phyloP scores from a whole-genome alignment of 2,888 invertebrate species.

The Subacronicta megacephala region DNA sequence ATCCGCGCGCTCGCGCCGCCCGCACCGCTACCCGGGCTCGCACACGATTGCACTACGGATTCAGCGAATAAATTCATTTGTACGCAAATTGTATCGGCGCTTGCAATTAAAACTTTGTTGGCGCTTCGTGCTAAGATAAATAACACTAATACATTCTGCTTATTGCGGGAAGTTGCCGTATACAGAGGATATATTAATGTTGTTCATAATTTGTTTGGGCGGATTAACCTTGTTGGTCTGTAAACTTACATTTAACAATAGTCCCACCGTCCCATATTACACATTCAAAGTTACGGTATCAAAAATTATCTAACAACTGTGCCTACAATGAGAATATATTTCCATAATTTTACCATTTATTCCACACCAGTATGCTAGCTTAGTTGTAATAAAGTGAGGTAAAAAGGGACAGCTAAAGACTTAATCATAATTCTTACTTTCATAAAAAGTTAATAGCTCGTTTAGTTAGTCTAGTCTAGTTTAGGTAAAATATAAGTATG shows the following conservation, averaged over 20 bases:
- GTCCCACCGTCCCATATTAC: constrained; percentile 76
- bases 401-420: neutral
- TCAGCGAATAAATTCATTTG: constrained; percentile 89
- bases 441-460: too few species aligned
- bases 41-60: constrained; percentile 85
- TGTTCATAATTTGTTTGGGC: constrained; percentile 88
- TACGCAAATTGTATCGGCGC: constrained; percentile 90
- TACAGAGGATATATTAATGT: constrained; percentile 88
- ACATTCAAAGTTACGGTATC: constrained; percentile 62
- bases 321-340: constrained; percentile 38
- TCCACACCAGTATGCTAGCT: constrained; percentile 1
- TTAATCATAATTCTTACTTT: neutral
- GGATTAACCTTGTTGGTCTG: constrained; percentile 82
- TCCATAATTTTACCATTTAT: constrained; percentile 37
- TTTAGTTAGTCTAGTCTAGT: too few species aligned
- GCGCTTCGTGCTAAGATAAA: constrained; percentile 88
- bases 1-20: constrained; percentile 73
- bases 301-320: constrained; percentile 42
- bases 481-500: neutral
- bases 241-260: constrained; percentile 77
- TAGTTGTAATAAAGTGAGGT: constrained; percentile 16
- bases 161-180: constrained; percentile 87
- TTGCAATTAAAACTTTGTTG: constrained; percentile 90
- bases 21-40: constrained; percentile 57
- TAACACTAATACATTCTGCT: constrained; percentile 89